A percentile compares a stretch with the other conserved stretches of the same genome.
Evolutionary conservation across 64 coral and sea anemone species (phyloP).

Genomic region (Anthopleura sola): DNA sequence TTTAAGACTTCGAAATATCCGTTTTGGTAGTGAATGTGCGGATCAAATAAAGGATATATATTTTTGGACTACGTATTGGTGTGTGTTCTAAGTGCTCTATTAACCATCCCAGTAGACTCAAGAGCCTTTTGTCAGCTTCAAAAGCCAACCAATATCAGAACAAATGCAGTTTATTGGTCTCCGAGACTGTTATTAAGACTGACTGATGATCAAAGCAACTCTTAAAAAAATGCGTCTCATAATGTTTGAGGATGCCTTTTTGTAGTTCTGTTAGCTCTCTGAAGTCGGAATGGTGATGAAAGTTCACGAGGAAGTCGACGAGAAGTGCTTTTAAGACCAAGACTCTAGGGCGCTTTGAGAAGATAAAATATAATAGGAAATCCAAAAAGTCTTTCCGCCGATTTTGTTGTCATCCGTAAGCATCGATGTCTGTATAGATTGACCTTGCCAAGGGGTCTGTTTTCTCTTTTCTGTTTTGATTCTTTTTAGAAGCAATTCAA

Average conservation of each 20-base stretch:
- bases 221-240: neutral
- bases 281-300: neutral
- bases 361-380: conserved; percentile 15
- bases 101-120: neutral
- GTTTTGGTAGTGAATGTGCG: neutral
- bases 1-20: neutral
- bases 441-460: conserved; percentile 8
- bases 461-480: neutral
- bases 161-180: neutral
- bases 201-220: neutral
- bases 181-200: neutral
- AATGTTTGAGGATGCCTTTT: neutral
- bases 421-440: neutral
- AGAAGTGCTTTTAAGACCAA: neutral
- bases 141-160: neutral
- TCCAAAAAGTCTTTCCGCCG: neutral
- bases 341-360: conserved; percentile 12
- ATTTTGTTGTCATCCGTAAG: neutral
- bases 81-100: neutral
- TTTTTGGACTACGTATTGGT: neutral
- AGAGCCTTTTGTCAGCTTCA: neutral
- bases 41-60: neutral
- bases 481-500: neutral
- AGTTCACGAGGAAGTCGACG: neutral
- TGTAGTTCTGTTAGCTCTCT: neutral